These are phyloP conservation scores for Discoglossus pictus DNA, from an alignment of 2,797 vertebrate genomes.

Conservation along the genomic window DNA sequence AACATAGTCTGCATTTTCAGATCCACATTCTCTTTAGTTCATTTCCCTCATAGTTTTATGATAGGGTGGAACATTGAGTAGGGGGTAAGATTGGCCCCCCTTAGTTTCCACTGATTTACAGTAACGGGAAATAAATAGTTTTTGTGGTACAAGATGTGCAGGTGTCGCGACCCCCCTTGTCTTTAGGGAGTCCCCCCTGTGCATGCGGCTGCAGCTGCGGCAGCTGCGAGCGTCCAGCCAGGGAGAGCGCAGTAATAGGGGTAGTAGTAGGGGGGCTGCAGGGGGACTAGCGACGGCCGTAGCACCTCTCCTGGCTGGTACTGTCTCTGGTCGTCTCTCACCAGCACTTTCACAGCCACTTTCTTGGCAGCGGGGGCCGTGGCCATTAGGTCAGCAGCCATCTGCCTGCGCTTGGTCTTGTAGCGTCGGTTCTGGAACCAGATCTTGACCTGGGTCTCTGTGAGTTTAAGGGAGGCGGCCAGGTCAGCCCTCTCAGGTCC, in stretches of 20 bases:
- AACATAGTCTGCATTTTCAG: constrained; percentile 58
- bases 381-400: constrained; percentile 84
- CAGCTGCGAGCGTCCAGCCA: constrained; percentile 91
- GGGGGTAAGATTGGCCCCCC: constrained; percentile 2
- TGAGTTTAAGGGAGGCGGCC: constrained; percentile 96
- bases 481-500: constrained; percentile 95
- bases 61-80: constrained; percentile 9
- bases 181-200: constrained; percentile 35
- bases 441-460: constrained; percentile 98
- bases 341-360: constrained; percentile 95
- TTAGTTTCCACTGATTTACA: neutral
- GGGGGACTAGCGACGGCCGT: constrained; percentile 82
- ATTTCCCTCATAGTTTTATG: constrained; percentile 8
- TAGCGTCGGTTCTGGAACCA: constrained; percentile 99
- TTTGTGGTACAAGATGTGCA: neutral
- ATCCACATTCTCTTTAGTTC: constrained; percentile 48
- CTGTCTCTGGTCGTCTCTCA: constrained; percentile 97
- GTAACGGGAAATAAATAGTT: constrained; percentile 21
- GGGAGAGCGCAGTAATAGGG: constrained; percentile 94
- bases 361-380: constrained; percentile 93
- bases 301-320: constrained; percentile 92
- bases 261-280: constrained; percentile 90
- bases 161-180: neutral
- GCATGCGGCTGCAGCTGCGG: constrained; percentile 67
- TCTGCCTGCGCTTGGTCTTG: constrained; percentile 96